Percentiles rank a stretch among this genome's conserved stretches.
Evolutionary conservation across 2,113 vertebrate genomes (phyloP).

Genomic region (Picathartes gymnocephalus): DNA sequence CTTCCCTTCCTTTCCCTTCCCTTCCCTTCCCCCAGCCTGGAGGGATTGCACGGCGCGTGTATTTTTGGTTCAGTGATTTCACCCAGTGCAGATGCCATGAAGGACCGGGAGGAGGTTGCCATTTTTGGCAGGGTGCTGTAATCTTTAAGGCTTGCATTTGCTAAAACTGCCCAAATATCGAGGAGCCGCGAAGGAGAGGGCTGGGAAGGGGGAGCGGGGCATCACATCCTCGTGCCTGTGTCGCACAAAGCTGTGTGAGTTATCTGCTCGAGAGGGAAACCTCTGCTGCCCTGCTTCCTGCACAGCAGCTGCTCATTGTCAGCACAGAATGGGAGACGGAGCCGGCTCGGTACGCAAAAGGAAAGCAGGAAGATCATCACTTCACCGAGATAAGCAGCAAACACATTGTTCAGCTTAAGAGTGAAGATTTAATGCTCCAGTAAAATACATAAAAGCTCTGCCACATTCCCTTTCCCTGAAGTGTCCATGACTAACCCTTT

Average conservation of each 20-base stretch:
- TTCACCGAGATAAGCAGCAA: conserved; percentile 38
- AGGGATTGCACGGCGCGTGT: background rate
- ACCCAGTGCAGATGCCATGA: background rate
- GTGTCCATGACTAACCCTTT: background rate
- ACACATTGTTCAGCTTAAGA: conserved; percentile 17
- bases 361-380: conserved; percentile 56
- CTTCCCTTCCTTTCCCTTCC: background rate
- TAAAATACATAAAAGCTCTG: background rate
- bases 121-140: background rate
- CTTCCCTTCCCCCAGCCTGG: background rate
- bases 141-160: background rate
- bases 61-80: conserved; percentile 38
- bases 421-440: background rate
- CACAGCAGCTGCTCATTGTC: conserved; percentile 30
- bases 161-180: background rate
- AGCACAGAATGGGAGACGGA: conserved; percentile 9
- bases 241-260: background rate
- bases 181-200: background rate
- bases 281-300: conserved; percentile 39
- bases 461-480: background rate
- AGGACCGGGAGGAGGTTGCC: background rate
- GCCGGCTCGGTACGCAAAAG: background rate
- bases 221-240: background rate
- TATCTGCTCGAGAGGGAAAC: background rate
- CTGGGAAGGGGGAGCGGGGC: background rate